A percentile compares a stretch with the other conserved stretches of the same genome.
phyloP scores from a whole-genome alignment of 2,888 invertebrate genomes.

The Matsumyia berberina region DNA sequence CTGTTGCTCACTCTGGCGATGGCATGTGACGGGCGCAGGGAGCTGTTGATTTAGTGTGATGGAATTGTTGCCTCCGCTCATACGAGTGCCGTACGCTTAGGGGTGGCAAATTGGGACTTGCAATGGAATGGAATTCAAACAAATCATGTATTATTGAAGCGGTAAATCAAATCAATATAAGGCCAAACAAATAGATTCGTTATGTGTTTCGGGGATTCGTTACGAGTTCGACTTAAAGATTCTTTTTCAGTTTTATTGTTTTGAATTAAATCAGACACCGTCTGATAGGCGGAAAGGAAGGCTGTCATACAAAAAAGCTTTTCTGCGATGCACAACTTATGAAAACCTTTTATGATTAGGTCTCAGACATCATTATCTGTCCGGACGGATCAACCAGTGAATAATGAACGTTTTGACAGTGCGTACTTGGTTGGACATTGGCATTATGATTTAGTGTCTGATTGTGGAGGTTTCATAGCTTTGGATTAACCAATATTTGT shows the following conservation, averaged over 20 bases:
- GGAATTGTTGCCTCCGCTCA: constrained; percentile 63
- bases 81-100: not conserved
- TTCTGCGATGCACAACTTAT: constrained; percentile 4
- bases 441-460: too few relatives aligned
- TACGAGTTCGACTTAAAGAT: constrained; percentile 21
- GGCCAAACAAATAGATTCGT: constrained; percentile 66
- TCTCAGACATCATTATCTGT: not conserved
- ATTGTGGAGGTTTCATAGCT: too few relatives aligned
- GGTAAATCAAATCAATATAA: constrained; percentile 71
- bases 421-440: too few relatives aligned
- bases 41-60: constrained; percentile 73
- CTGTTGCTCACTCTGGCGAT: constrained; percentile 22
- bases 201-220: constrained; percentile 54
- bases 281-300: not conserved
- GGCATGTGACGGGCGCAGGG: not conserved
- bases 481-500: too few relatives aligned
- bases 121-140: constrained; percentile 36
- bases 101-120: constrained; percentile 38
- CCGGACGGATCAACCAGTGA: too few relatives aligned
- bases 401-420: too few relatives aligned
- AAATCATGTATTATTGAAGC: constrained; percentile 74
- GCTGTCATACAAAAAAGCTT: not conserved
- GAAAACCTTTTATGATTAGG: constrained; percentile 14
- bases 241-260: constrained; percentile 38
- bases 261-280: constrained; percentile 32